Conservation (phyloP, 2,797 vertebrate genomes). For the Cossypha dichroa region DNA sequence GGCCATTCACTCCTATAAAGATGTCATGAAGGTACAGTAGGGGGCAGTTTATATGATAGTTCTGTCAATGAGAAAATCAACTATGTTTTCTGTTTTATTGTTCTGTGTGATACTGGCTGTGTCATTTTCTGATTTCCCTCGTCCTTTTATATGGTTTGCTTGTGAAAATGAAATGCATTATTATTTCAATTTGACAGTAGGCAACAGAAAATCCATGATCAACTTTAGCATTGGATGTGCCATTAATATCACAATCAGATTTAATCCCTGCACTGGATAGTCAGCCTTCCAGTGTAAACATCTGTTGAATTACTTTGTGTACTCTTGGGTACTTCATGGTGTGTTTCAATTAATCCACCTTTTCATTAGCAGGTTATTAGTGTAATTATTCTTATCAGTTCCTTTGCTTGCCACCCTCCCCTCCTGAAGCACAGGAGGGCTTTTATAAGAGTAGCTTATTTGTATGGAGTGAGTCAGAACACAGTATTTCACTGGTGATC, state of each 20-base stretch:
- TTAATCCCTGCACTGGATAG: background rate
- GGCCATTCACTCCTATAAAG: conserved; percentile 83
- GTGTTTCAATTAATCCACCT: conserved; percentile 26
- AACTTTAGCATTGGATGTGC: background rate
- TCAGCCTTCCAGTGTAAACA: background rate
- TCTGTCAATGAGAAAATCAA: background rate
- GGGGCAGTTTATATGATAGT: background rate
- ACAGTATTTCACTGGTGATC: background rate
- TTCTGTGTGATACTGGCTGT: background rate
- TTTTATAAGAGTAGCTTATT: background rate
- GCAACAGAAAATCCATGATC: background rate
- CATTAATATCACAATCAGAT: background rate
- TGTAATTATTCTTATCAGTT: conserved; percentile 40
- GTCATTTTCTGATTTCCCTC: background rate
- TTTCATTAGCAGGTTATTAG: background rate
- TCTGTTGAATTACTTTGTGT: background rate
- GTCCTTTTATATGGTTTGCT: background rate
- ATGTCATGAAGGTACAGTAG: conserved; percentile 89
- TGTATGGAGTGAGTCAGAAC: conserved; percentile 3
- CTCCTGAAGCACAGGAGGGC: background rate
- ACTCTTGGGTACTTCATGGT: background rate
- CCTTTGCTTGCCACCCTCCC: background rate
- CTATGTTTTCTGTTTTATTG: background rate
- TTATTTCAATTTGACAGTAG: background rate
- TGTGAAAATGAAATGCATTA: background rate